These are phyloP conservation scores for Antitype chi DNA, from an alignment of 2,888 invertebrate genomes.

Conservation along the genomic window DNA sequence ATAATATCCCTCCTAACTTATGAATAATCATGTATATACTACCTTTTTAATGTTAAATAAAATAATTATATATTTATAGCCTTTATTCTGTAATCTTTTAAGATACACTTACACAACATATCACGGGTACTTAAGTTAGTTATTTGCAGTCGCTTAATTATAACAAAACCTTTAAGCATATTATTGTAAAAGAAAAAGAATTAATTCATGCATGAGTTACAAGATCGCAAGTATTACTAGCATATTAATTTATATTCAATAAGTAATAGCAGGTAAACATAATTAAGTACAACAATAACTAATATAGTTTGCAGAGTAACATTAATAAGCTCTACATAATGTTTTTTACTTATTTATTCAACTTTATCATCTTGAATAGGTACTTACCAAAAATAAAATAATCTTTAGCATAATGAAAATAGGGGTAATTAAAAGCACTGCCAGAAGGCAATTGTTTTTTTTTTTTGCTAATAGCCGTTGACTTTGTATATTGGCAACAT, in stretches of 20 bases:
- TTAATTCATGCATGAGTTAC: constrained; percentile 14
- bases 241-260: constrained; percentile 18
- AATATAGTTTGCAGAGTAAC: not conserved
- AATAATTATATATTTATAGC: not conserved
- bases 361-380: not conserved
- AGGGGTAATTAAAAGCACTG: not conserved
- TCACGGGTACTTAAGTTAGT: not conserved
- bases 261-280: constrained; percentile 21
- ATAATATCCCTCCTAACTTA: constrained; percentile 1
- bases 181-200: not conserved
- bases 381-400: not conserved
- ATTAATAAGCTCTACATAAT: not conserved
- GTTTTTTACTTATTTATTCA: constrained; percentile 1
- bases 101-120: not conserved
- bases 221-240: constrained; percentile 13
- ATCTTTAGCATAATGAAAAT: not conserved
- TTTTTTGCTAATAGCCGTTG: not conserved
- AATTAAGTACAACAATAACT: constrained; percentile 4
- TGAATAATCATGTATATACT: not conserved
- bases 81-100: constrained; percentile 20
- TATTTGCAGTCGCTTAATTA: not conserved
- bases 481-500: not conserved
- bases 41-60: not conserved
- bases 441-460: not conserved
- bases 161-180: not conserved